Evolutionary conservation across 1,140 invertebrate genomes (phyloP), one percentile per base, ranked within the genome.

Genomic region (Aphis craccivora): DNA sequence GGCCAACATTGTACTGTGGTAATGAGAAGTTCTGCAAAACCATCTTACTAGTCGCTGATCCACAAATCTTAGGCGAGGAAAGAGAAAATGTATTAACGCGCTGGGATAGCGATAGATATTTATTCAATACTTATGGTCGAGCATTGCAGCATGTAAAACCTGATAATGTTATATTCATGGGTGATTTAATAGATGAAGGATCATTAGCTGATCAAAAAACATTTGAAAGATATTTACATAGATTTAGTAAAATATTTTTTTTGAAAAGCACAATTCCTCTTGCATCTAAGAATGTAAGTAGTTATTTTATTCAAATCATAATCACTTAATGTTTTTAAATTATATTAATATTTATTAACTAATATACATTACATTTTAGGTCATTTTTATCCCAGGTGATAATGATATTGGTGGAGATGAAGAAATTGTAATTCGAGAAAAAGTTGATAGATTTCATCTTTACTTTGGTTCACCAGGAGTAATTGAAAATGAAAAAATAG

Each of bases 361-460:
- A 92, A 87, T 40, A 87, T 48, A 30, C 43, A 83, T 37, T 76
- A 18, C 3, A 48, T 18, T 96, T 96, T 86, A 98, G 98, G 97
- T 97, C 95, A 96, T 99, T 93, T 98, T 97, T 96, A 95, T 99
- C 94, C 98, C 98, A 67, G 98, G 98, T 37, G 98, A 99, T 95
- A 99, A 99, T 96, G 98, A 99, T 95, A 98, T 99, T 94, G 98
- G 98, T 43, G 98, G 98, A 45, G 98, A 99, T 95, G 53, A 93
- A 94, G 97, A 98, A 95, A 95, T 96, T 93, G 96, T 98, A 76
- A 97, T 97, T 81, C 94, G 95, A 53, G 95, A 96, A 84, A 98
- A 98, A 95, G 95, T 98, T 40, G 95, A 96, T 51, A 96, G 97
- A 95, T 99, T 98, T 95, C 96, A 97, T 94, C 96, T 96, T 94